Evolutionary conservation across 2,888 invertebrate species (phyloP).

Genomic region (Orthosia cruda): DNA sequence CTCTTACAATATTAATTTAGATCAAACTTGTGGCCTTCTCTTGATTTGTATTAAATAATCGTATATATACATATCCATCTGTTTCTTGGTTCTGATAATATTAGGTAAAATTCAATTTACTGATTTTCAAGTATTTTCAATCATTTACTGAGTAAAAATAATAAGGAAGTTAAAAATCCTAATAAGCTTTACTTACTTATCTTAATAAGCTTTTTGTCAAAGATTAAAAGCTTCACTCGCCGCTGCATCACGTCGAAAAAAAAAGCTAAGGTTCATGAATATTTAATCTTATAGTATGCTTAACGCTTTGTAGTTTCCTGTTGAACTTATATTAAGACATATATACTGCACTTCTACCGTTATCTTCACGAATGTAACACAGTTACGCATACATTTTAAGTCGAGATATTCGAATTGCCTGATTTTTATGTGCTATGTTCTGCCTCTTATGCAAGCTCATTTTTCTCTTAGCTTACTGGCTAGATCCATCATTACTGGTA

Average conservation of each 20-base stretch:
- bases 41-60: background rate
- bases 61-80: background rate
- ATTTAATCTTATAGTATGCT: conserved; percentile 57
- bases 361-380: conserved; percentile 48
- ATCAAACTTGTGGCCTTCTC: background rate
- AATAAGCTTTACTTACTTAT: too few relatives aligned
- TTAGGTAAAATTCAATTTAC: background rate
- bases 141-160: conserved; percentile 1
- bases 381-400: conserved; percentile 46
- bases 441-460: background rate
- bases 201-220: conserved; percentile 52
- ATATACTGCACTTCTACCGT: conserved; percentile 62
- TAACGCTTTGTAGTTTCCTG: conserved; percentile 65
- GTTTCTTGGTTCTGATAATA: background rate
- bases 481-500: background rate
- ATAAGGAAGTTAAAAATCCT: conserved; percentile 26
- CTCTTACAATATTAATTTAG: background rate
- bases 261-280: conserved; percentile 61
- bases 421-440: conserved; percentile 18
- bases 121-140: background rate
- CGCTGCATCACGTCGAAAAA: conserved; percentile 51
- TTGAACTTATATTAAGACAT: conserved; percentile 55
- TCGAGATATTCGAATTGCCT: conserved; percentile 35
- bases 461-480: background rate
- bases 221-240: conserved; percentile 43